Conservation (phyloP, 2,888 invertebrate genomes). For the Leptopterna dolabrata region DNA sequence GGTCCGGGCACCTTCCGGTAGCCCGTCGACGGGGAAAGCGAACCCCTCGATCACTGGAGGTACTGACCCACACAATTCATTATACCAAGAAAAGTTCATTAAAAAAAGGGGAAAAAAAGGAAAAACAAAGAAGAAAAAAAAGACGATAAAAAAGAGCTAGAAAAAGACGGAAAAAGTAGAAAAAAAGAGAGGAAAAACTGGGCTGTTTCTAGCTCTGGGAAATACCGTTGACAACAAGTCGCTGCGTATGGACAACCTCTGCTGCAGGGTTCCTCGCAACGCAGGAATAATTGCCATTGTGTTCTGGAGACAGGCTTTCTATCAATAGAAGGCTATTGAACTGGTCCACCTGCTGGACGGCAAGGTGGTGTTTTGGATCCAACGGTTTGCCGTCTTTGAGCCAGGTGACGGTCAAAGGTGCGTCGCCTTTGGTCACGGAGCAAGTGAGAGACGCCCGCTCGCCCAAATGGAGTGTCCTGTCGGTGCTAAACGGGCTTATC, state of each 20-base stretch:
- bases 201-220: constrained; percentile 44
- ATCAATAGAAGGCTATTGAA: constrained; percentile 83
- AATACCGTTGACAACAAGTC: constrained; percentile 81
- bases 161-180: constrained; percentile 63
- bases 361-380: constrained; percentile 70
- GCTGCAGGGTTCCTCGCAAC: constrained; percentile 79
- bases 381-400: constrained; percentile 78
- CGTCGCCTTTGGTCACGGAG: constrained; percentile 80
- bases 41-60: constrained; percentile 88
- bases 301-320: constrained; percentile 79
- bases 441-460: constrained; percentile 81
- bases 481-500: constrained; percentile 79
- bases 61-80: constrained; percentile 70
- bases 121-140: constrained; percentile 54
- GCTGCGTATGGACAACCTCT: constrained; percentile 79
- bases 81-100: constrained; percentile 55
- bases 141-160: constrained; percentile 66
- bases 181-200: constrained; percentile 57
- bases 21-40: constrained; percentile 81
- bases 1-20: constrained; percentile 84
- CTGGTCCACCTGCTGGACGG: constrained; percentile 79
- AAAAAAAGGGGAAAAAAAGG: constrained; percentile 57
- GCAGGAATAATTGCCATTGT: constrained; percentile 83
- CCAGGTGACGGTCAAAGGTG: constrained; percentile 81
- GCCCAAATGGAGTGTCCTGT: constrained; percentile 77